phyloP scores from a whole-genome alignment of 2,888 invertebrate genomes.

The Eilema griseolum region DNA sequence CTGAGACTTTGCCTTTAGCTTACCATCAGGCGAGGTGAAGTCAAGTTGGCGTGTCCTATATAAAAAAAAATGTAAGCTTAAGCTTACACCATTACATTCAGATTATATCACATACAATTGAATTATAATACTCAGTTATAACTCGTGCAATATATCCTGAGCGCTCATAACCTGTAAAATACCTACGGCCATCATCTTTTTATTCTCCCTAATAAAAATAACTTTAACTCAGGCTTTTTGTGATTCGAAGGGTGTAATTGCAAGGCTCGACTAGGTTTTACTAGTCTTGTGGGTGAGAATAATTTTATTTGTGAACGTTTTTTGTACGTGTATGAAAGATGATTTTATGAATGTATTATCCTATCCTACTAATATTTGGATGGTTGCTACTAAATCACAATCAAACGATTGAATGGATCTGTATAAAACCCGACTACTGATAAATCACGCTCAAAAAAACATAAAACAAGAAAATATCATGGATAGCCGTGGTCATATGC shows the following conservation, averaged over 20 bases:
- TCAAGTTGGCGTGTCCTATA: too few relatives aligned
- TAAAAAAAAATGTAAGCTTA: neutral
- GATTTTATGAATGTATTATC: conserved; percentile 6
- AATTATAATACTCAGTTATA: conserved; percentile 45
- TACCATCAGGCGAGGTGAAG: too few relatives aligned
- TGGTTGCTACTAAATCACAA: too few relatives aligned
- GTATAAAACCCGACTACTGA: too few relatives aligned
- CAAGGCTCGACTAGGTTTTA: conserved; percentile 32
- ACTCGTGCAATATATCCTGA: conserved; percentile 43
- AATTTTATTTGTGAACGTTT: neutral
- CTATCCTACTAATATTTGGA: too few relatives aligned
- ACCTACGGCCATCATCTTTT: conserved; percentile 42
- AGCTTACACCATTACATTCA: neutral
- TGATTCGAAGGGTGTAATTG: conserved; percentile 37
- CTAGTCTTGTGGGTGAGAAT: conserved; percentile 6
- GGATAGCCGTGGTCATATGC: too few relatives aligned
- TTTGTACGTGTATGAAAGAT: neutral
- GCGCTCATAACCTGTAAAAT: conserved; percentile 49
- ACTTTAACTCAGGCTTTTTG: conserved; percentile 52
- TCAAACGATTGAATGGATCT: too few relatives aligned
- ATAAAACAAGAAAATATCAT: too few relatives aligned
- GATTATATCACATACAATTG: conserved; percentile 21
- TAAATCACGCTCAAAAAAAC: too few relatives aligned
- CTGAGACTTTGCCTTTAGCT: too few relatives aligned
- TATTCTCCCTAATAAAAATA: conserved; percentile 51